Percentiles rank a stretch among this genome's conserved stretches.
phyloP scores from a whole-genome alignment of 2,797 vertebrate species.

The Pterois miles region DNA sequence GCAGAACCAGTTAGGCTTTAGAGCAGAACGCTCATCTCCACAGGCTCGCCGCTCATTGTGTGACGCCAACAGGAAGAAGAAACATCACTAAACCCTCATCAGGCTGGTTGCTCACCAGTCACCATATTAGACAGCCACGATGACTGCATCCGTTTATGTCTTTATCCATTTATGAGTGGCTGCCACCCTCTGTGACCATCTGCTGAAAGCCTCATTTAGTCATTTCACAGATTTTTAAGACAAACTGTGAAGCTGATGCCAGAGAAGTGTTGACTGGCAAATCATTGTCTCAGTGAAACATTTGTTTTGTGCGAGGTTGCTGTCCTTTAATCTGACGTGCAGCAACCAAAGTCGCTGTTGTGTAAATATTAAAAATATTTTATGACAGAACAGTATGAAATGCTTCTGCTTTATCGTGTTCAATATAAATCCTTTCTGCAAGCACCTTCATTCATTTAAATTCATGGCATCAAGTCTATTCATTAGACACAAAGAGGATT shows the following conservation, averaged over 20 bases:
- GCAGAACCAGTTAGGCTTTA: background rate
- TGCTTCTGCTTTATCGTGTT: background rate
- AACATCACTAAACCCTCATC: background rate
- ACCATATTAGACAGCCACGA: background rate
- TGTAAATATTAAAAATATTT: background rate
- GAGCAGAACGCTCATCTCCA: background rate
- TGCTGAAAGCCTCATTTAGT: slow-evolving; percentile 24
- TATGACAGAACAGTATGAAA: background rate
- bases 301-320: background rate
- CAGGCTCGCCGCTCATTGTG: background rate
- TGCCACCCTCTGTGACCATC: slow-evolving; percentile 15
- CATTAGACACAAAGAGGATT: slow-evolving; percentile 18
- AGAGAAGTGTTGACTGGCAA: background rate
- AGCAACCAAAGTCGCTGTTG: no score
- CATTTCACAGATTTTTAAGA: background rate
- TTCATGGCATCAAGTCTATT: background rate
- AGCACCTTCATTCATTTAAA: slow-evolving; percentile 5
- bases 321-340: background rate
- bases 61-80: background rate
- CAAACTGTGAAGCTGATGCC: background rate
- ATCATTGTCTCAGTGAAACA: background rate
- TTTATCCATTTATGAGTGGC: background rate
- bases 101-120: background rate
- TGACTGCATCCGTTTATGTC: background rate
- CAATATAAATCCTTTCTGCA: background rate